phyloP scores from a whole-genome alignment of 2,797 vertebrate genomes.

The Momotus momota region DNA sequence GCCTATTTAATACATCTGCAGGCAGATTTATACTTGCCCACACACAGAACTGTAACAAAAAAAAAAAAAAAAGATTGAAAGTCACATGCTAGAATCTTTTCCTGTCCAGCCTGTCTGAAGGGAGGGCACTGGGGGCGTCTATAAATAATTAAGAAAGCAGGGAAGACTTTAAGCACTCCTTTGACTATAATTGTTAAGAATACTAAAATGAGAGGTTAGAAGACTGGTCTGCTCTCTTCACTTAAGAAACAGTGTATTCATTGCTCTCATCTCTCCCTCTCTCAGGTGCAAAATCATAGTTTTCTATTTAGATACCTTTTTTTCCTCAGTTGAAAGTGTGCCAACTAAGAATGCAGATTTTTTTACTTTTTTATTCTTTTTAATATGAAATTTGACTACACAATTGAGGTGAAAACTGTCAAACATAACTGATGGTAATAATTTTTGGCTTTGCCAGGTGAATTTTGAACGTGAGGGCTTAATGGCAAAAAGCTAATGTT shows the following conservation, averaged over 20 bases:
- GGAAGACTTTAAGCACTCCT: background rate
- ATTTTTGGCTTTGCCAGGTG: background rate
- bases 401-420: background rate
- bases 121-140: background rate
- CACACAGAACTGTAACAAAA: background rate
- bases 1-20: background rate
- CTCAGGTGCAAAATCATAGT: background rate
- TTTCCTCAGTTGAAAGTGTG: background rate
- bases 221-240: background rate
- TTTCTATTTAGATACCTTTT: background rate
- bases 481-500: background rate
- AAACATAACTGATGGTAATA: background rate
- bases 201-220: background rate
- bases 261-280: background rate
- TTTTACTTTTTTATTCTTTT: background rate
- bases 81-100: background rate
- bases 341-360: background rate
- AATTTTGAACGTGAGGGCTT: background rate
- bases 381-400: background rate
- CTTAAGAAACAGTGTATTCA: background rate
- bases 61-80: background rate
- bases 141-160: background rate
- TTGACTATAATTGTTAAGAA: background rate
- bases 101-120: background rate
- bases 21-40: background rate